phyloP scores from a whole-genome alignment of 2,113 vertebrate species.

The Coptodon rendalli region DNA sequence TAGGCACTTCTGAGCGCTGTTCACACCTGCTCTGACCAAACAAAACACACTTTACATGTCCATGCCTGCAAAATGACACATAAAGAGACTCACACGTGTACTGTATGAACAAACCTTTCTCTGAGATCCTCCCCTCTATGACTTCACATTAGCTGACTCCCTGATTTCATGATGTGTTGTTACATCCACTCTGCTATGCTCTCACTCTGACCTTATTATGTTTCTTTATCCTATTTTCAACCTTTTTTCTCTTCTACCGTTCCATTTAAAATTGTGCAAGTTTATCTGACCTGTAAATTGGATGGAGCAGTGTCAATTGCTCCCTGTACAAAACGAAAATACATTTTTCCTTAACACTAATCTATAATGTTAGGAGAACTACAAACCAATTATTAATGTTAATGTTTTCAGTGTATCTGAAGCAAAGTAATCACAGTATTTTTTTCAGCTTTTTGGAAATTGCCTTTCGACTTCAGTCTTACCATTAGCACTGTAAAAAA shows the following conservation, averaged over 20 bases:
- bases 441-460: background rate
- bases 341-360: background rate
- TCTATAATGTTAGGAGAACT: background rate
- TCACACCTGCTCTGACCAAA: background rate
- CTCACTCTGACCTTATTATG: background rate
- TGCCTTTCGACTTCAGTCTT: background rate
- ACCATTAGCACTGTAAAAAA: background rate
- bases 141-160: background rate
- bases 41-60: background rate
- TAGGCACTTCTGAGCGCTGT: background rate
- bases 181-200: background rate
- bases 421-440: background rate
- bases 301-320: background rate
- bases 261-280: background rate
- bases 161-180: background rate
- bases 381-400: background rate
- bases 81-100: background rate
- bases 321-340: background rate
- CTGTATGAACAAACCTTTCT: background rate
- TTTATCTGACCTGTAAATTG: background rate
- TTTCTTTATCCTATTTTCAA: background rate
- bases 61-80: background rate
- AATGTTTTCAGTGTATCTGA: background rate
- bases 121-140: background rate
- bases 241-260: background rate